A percentile compares a stretch with the other conserved stretches of the same genome.
phyloP scores from a whole-genome alignment of 2,888 invertebrate species.

The Archips crataeganus region DNA sequence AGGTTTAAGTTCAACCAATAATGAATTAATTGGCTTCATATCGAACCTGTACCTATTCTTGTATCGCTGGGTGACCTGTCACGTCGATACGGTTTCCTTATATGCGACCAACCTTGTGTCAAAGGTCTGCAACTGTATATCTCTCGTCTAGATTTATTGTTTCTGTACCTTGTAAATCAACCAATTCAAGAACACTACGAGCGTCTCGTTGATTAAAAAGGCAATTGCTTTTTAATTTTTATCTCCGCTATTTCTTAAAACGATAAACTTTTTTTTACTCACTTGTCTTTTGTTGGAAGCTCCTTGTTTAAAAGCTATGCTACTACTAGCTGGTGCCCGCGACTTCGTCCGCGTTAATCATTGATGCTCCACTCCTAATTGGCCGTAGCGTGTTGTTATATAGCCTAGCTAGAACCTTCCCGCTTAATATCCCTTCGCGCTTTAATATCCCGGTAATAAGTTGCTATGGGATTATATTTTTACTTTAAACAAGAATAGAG shows the following conservation, averaged over 20 bases:
- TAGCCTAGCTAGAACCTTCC: too few relatives aligned
- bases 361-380: too few relatives aligned
- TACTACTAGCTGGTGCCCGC: too few relatives aligned
- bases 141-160: conserved; percentile 38
- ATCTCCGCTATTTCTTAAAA: background rate
- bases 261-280: background rate
- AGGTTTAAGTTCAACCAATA: too few relatives aligned
- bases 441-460: too few relatives aligned
- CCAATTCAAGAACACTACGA: conserved; percentile 8
- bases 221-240: background rate
- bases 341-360: too few relatives aligned
- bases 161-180: conserved; percentile 8
- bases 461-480: too few relatives aligned
- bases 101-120: conserved; percentile 36
- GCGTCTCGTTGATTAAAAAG: background rate
- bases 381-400: too few relatives aligned
- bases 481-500: too few relatives aligned
- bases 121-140: conserved; percentile 34
- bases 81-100: conserved; percentile 37
- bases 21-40: background rate
- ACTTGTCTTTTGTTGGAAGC: background rate
- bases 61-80: conserved; percentile 35
- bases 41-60: conserved; percentile 5
- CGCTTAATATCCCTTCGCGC: too few relatives aligned
- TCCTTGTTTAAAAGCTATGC: too few relatives aligned